Base-by-base conservation (phyloP, 2,888 invertebrate genomes). In the Muscina levida region DNA sequence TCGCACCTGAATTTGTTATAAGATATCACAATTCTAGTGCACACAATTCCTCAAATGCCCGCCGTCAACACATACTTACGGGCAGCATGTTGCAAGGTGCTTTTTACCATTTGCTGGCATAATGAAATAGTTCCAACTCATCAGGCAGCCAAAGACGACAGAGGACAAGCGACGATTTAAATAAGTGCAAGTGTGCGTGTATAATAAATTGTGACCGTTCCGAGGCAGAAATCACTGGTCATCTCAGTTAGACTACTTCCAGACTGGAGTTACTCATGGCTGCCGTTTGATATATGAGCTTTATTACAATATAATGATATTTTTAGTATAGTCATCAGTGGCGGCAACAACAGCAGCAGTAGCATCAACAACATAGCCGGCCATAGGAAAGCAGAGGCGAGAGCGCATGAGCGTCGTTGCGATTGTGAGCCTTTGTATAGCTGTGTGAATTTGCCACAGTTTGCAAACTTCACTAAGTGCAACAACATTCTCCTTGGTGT, bases 251-350 rank as follows among this genome's bases (percentile, higher is more conserved):
- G 39, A 62, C 62, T 62, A 42, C 62, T 62, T 22, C 8, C 19
- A 17, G 10, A 22, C 62, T 22, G 39, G 57, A 62, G 62, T 31
- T 31, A 31, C 8, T 31, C 19, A 59, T 26, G 39, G 59, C 31
- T 39, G 17, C 59, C 31, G 59, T 73, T 75, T 82, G 78, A 75
- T 75, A 70, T 77, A 78, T 66, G 72, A 77, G 78, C 75, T 82
- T 82, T 75, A 78, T 77, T 82, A 77, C 75, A 74, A 68, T 75
- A 72, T 78, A 75, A 79, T 78, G 72, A 78, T 72, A 78, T 75
- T 68, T 70, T 72, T 72, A 68, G 65, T 44, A 48, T 75, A 66
- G 11, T 73, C 70, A 59, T 74, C 77, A 57, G 15, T 66, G 46
- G 51, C 53, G 22, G 22, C 71, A 42, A 2, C 10, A 70, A 72